These are phyloP conservation scores for Orius laevigatus DNA, from an alignment of 1,140 invertebrate species.

Conservation along the genomic window DNA sequence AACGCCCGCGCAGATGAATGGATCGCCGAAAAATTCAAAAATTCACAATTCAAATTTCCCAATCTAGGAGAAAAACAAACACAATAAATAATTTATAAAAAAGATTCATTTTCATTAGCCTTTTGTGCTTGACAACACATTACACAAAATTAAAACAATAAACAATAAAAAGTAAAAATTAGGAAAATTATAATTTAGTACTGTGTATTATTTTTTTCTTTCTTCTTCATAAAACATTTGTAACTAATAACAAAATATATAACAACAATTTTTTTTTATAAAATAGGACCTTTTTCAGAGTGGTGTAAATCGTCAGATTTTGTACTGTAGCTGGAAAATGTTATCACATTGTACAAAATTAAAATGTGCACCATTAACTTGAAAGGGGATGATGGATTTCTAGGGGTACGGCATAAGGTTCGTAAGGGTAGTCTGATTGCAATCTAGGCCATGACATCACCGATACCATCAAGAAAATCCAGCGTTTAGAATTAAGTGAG, in stretches of 20 bases:
- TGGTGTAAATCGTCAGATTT: slow-evolving; percentile 7
- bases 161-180: slow-evolving; percentile 10
- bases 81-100: slow-evolving; percentile 25
- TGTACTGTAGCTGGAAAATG: slow-evolving; percentile 9
- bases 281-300: slow-evolving; percentile 9
- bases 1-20: neutral
- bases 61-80: slow-evolving; percentile 1
- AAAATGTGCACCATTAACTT: neutral
- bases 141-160: slow-evolving; percentile 7
- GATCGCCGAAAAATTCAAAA: neutral
- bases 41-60: neutral
- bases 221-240: slow-evolving; percentile 7
- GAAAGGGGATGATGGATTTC: neutral
- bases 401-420: no score
- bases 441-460: slow-evolving; percentile 1
- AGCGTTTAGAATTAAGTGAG: neutral
- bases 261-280: slow-evolving; percentile 11
- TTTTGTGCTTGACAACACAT: slow-evolving; percentile 7
- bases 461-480: neutral
- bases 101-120: slow-evolving; percentile 2
- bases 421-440: no score
- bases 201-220: slow-evolving; percentile 4
- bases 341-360: slow-evolving; percentile 1
- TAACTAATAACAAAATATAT: slow-evolving; percentile 15
- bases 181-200: slow-evolving; percentile 8